Evolutionary conservation across 2,888 invertebrate species (phyloP).

Genomic region (Biston betularia): DNA sequence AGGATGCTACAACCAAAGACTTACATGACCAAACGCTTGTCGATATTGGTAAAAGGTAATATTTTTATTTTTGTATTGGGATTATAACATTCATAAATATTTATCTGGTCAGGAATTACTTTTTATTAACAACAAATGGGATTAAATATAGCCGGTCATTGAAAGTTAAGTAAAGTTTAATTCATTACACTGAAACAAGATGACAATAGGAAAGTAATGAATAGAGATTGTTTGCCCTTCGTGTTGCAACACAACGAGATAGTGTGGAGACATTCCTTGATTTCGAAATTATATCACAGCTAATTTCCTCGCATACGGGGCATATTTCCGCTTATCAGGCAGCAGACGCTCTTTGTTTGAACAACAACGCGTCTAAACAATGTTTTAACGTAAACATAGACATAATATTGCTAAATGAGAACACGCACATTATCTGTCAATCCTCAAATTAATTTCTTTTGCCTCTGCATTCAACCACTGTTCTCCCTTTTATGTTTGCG

Average conservation of each 20-base stretch:
- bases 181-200: background rate
- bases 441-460: slow-evolving; percentile 36
- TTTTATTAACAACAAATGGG: slow-evolving; percentile 20
- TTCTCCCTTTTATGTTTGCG: slow-evolving; percentile 34
- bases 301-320: slow-evolving; percentile 52
- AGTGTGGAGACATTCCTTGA: slow-evolving; percentile 41
- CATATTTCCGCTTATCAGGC: slow-evolving; percentile 66
- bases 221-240: slow-evolving; percentile 34
- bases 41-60: background rate
- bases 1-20: slow-evolving; percentile 36
- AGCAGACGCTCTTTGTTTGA: slow-evolving; percentile 66
- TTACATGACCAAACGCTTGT: slow-evolving; percentile 39
- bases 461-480: slow-evolving; percentile 26
- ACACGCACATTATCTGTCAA: slow-evolving; percentile 49
- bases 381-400: slow-evolving; percentile 57
- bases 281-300: slow-evolving; percentile 53
- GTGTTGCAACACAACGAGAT: slow-evolving; percentile 45
- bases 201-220: slow-evolving; percentile 7
- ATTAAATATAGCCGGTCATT: slow-evolving; percentile 19
- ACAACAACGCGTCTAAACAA: slow-evolving; percentile 63
- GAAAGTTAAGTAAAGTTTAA: slow-evolving; percentile 29
- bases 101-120: slow-evolving; percentile 8
- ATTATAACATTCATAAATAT: background rate
- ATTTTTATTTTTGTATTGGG: background rate
- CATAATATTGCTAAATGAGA: slow-evolving; percentile 56